Evolutionary conservation across 1,140 invertebrate species (phyloP).

Genomic region (Myzus persicae): DNA sequence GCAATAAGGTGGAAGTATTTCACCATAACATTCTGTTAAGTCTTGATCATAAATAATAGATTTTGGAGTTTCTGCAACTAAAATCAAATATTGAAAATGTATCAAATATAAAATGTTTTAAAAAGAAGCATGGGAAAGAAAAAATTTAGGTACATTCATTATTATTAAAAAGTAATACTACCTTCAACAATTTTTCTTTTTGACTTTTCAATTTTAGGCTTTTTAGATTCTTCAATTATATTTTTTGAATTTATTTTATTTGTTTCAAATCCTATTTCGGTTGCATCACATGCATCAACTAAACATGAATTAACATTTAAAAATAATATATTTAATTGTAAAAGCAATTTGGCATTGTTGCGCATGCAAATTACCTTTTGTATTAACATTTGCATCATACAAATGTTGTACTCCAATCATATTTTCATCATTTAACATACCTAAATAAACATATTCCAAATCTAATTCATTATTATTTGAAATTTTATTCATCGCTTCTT

Average conservation of each 20-base stretch:
- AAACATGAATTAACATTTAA: neutral
- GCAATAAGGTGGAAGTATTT: slow-evolving; percentile 23
- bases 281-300: neutral
- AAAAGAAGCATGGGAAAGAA: too few species aligned
- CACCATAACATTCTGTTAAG: slow-evolving; percentile 27
- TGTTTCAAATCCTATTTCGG: neutral
- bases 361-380: neutral
- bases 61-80: neutral
- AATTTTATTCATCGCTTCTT: neutral
- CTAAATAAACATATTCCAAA: slow-evolving; percentile 5
- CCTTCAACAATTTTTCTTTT: neutral
- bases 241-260: neutral
- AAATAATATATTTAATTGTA: neutral
- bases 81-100: neutral
- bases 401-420: neutral
- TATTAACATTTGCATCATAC: neutral
- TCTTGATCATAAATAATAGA: neutral
- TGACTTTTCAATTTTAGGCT: too few species aligned
- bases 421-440: slow-evolving; percentile 18
- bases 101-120: neutral
- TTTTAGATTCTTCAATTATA: neutral
- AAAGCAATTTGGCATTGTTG: neutral
- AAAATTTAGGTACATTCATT: neutral
- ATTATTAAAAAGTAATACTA: neutral
- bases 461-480: neutral